phyloP scores from a whole-genome alignment of 2,888 invertebrate species.

The Muscina levida region DNA sequence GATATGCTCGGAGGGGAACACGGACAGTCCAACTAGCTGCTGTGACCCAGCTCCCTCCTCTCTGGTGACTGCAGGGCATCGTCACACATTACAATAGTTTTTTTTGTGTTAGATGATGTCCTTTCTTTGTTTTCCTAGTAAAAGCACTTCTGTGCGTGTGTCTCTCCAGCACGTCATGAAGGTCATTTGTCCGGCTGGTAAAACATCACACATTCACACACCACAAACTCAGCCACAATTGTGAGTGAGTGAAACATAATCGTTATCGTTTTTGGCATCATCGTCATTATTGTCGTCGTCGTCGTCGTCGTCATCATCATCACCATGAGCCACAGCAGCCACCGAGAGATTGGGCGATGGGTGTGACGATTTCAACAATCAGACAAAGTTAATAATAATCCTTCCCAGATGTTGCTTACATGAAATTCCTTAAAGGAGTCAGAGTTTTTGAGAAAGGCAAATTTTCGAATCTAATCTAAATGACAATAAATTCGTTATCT shows the following conservation, averaged over 20 bases:
- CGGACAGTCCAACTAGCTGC: background rate
- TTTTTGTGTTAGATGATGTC: conserved; percentile 37
- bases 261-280: conserved; percentile 59
- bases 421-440: no score
- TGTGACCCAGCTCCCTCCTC: background rate
- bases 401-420: no score
- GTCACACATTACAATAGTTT: conserved; percentile 53
- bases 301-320: conserved; percentile 56
- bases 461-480: no score
- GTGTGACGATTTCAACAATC: background rate
- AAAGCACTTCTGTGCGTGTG: conserved; percentile 6
- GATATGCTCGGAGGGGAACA: background rate
- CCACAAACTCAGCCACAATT: conserved; percentile 18
- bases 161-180: conserved; percentile 58
- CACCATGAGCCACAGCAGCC: conserved; percentile 54
- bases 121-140: conserved; percentile 24
- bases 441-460: no score
- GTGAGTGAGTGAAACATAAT: conserved; percentile 49
- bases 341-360: conserved; percentile 56
- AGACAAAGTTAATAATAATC: no score
- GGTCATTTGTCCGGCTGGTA: conserved; percentile 63
- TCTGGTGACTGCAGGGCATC: background rate
- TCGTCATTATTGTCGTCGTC: conserved; percentile 46
- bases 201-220: conserved; percentile 35
- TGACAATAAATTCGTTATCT: no score